Evolutionary conservation across 2,797 vertebrate genomes (phyloP).

Genomic region (Lepus townsendii): DNA sequence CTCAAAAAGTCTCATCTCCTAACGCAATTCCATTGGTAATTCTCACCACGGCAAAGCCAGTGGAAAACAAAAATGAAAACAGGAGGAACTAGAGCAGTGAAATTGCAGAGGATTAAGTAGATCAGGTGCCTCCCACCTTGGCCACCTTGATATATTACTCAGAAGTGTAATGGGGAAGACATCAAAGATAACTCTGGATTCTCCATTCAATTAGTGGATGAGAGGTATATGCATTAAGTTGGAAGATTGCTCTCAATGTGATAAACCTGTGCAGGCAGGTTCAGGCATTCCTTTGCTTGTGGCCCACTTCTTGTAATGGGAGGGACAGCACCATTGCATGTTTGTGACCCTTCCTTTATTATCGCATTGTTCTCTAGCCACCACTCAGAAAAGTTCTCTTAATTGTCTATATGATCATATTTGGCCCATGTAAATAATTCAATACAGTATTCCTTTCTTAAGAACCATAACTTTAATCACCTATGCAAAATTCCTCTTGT

Average conservation of each 20-base stretch:
- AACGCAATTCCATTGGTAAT: neutral
- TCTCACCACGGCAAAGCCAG: neutral
- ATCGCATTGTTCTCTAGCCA: neutral
- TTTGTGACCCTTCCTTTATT: neutral
- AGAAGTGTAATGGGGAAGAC: neutral
- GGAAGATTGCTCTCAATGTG: neutral
- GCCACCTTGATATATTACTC: neutral
- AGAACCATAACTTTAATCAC: neutral
- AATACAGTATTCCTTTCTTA: neutral
- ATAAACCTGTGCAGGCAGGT: neutral
- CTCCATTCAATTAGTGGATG: neutral
- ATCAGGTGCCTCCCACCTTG: neutral
- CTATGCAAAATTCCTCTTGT: neutral
- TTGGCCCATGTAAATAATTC: neutral
- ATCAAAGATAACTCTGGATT: neutral
- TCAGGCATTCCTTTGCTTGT: neutral
- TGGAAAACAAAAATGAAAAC: neutral
- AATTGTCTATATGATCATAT: neutral
- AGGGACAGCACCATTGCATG: neutral
- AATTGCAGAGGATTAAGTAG: neutral
- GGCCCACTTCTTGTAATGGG: neutral
- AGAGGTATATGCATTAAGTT: neutral
- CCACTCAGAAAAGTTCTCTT: neutral
- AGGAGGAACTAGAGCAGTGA: neutral
- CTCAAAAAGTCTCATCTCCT: neutral